Evolutionary conservation across 2,888 invertebrate species (phyloP).

Genomic region (Melipona bicolor): DNA sequence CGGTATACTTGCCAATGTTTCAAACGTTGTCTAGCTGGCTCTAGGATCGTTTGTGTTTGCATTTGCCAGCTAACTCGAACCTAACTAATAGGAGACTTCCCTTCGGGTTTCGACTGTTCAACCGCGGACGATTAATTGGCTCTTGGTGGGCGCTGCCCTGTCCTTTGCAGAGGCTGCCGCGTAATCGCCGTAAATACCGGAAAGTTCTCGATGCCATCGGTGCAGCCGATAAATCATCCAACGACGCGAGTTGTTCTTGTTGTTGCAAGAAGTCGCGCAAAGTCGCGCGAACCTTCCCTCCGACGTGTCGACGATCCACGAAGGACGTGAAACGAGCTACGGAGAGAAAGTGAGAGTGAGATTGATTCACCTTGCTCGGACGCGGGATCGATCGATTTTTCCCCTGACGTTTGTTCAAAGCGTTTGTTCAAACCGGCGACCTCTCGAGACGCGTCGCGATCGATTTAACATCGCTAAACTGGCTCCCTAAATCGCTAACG

Average conservation of each 20-base stretch:
- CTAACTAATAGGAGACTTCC: conserved; percentile 14
- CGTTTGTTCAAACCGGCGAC: too few relatives aligned
- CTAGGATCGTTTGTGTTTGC: background rate
- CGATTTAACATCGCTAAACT: too few relatives aligned
- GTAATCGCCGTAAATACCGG: conserved; percentile 19
- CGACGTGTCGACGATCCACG: background rate
- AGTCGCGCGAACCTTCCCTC: background rate
- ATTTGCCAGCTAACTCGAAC: background rate
- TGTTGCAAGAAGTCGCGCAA: background rate
- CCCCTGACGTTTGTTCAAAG: too few relatives aligned
- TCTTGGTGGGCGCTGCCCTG: conserved; percentile 21
- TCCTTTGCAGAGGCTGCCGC: background rate
- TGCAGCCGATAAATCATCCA: background rate
- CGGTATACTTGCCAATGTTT: background rate
- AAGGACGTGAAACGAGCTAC: conserved; percentile 17
- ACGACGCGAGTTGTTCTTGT: background rate
- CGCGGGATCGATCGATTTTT: too few relatives aligned
- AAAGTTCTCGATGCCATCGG: background rate
- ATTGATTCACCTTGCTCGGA: too few relatives aligned
- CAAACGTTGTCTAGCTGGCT: background rate
- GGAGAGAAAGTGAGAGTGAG: background rate
- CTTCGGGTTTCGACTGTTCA: conserved; percentile 23
- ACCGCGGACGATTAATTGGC: conserved; percentile 34
- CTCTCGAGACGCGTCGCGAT: too few relatives aligned
- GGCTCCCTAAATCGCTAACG: too few relatives aligned